Evolutionary conservation across 2,797 vertebrate species (phyloP), one percentile per base, ranked within the genome.

Genomic region (Eospalax fontanierii): DNA sequence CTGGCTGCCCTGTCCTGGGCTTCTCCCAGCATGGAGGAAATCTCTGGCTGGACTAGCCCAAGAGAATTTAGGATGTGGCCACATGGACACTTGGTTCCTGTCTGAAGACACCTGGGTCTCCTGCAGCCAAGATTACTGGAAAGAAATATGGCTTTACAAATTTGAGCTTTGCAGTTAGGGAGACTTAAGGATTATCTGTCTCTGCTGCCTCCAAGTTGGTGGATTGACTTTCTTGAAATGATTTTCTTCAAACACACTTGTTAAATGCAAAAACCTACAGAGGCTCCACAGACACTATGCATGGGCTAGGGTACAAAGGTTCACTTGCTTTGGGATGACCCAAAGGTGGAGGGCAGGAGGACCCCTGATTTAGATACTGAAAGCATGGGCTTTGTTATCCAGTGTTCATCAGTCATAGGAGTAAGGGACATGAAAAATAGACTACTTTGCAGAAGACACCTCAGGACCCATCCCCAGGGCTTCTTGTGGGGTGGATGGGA

Each of bases 151-250:
- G n/a, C 76, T 92, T 85, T 83, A 75, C 70, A 4, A n/a, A n/a
- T 89, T 71, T 87, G 87, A 91, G 70, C 80, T 90, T 54, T 11
- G 4, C 40, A 0, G 78, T 22, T 83, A 63, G 43, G 75, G 84
- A 96, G 91, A 89, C 70, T 7, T 86, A 54, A n/a, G 59, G 65
- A 26, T 79, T 87, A 92, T 91, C 96, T 81, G 68, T 35, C 84
- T 90, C 70, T 73, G 65, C 91, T 95, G 96, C 84, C 81, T 87
- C 87, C 10, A 5, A 35, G 43, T 46, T 89, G 59, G 54, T 2
- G 2, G 90, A 97, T 65, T 76, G 81, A 85, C 90, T 84, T 95
- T 90, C 88, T 86, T 90, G 78, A 96, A 94, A 96, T 80, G 86
- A 86, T 85, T 43, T 74, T 92, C 92, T 93, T 73, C 35, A 91